Base-by-base conservation (phyloP, 1,140 invertebrate genomes). In the Bombus consobrinus region DNA sequence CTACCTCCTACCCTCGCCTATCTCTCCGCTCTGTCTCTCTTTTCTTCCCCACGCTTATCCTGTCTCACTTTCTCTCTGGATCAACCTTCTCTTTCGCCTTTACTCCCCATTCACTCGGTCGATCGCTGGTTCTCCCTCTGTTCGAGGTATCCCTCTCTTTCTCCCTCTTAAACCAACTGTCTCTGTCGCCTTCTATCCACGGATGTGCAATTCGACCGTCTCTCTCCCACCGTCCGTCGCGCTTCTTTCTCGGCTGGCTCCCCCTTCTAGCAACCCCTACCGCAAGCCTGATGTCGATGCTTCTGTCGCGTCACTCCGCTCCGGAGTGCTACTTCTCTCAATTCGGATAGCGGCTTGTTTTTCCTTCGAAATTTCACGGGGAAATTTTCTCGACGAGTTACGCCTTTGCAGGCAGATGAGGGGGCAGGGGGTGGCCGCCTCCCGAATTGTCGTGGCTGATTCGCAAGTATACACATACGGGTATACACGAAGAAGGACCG, bases 1-100 rank as follows among this genome's bases (percentile, higher is more conserved):
- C 89, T 90, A 91, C 88, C 88, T 85, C 85, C 81, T 78, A 32
- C 83, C 86, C 87, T 73, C 74, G 41, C 53, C 74, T 47, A 64
- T 83, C 62, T 64, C 66, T n/a, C 62, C 83, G 66, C 62, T 79
- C 85, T 71, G 81, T 69, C 47, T 62, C 69, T 53, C n/a, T 43
- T 32, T 47, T 53, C 73, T 43, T 53, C n/a, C 39, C 32, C 43
- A 3, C 41, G n/a, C 9, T n/a, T 13, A 73, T 68, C 83, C 86
- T 76, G 69, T 75, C 84, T 88, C 57, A 68, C 79, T 86, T 64
- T 47, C 81, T 75, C 90, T 66, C 64, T 32, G 13, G n/a, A 32
- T 32, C 64, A 18, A 32, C 13, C 64, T 32, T 89, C 87, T 88
- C 83, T 89, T 64, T 84, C 32, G 37, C 68, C 76, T 71, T 72